Conservation (phyloP, 2,113 vertebrate species). For the Sturnira hondurensis region DNA sequence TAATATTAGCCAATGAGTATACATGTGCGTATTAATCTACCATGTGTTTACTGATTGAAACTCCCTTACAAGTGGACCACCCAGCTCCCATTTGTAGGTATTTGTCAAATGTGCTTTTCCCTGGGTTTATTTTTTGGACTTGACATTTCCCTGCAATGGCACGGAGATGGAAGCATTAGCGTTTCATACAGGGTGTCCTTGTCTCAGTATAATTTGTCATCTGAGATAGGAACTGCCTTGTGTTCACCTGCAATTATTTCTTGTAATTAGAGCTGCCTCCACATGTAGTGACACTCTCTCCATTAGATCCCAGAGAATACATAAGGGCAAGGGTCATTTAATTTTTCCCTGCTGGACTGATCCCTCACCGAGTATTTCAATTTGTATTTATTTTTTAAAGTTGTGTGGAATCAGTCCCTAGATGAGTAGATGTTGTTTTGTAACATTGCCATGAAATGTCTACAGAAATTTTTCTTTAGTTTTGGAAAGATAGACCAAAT, state of each 20-base stretch:
- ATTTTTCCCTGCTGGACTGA: conserved; percentile 32
- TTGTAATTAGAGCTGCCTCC: conserved; percentile 57
- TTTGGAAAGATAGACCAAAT: neutral
- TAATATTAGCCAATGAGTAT: neutral
- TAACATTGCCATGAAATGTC: neutral
- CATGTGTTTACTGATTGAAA: neutral
- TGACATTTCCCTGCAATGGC: neutral
- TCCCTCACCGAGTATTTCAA: conserved; percentile 19
- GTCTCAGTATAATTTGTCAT: conserved; percentile 29
- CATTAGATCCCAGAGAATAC: conserved; percentile 1
- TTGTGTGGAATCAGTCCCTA: neutral
- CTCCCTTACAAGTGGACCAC: neutral
- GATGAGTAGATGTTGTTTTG: neutral
- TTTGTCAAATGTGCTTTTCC: conserved; percentile 28
- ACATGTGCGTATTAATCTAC: neutral
- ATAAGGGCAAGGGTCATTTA: conserved; percentile 32
- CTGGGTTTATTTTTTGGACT: neutral
- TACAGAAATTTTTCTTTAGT: neutral
- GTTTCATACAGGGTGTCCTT: conserved; percentile 3
- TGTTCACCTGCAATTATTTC: conserved; percentile 61
- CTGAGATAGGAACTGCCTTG: conserved; percentile 18
- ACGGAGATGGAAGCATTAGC: neutral
- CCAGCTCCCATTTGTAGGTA: neutral
- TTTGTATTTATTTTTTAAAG: neutral
- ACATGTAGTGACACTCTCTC: conserved; percentile 6